Evolutionary conservation across 2,113 vertebrate genomes (phyloP).

Genomic region (Hyaena hyaena): DNA sequence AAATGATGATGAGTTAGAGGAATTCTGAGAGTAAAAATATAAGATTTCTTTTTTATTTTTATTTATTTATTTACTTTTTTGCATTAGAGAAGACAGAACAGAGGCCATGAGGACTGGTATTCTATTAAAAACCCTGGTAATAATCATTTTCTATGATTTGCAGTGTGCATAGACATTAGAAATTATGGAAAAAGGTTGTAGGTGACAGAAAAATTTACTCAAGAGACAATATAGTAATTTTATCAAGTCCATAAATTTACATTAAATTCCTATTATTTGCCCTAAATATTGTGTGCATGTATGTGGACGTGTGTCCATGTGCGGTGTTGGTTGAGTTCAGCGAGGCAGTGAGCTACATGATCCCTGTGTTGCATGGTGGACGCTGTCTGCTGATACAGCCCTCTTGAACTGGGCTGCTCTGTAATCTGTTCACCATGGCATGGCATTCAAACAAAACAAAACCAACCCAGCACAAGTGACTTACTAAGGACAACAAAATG

Average conservation of each 20-base stretch:
- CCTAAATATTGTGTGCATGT: not conserved
- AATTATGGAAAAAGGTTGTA: not conserved
- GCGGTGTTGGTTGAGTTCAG: not conserved
- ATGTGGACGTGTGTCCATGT: not conserved
- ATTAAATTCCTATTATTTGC: not conserved
- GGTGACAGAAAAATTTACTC: not conserved
- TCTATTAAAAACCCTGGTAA: not conserved
- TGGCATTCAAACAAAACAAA: not conserved
- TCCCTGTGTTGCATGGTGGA: not conserved
- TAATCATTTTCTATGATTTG: not conserved
- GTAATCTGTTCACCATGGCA: not conserved
- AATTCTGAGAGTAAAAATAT: slow-evolving; percentile 5
- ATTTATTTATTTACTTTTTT: not conserved
- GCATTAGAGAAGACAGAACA: not conserved
- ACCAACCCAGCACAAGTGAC: not conserved
- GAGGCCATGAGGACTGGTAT: not conserved
- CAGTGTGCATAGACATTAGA: not conserved
- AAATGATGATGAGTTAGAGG: not conserved
- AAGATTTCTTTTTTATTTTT: not conserved
- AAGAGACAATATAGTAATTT: not conserved
- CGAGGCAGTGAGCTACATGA: not conserved
- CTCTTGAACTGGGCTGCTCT: not conserved
- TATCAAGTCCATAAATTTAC: not conserved
- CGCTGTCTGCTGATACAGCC: not conserved
- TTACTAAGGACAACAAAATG: not conserved